Percentiles rank a stretch among this genome's conserved stretches.
These are phyloP conservation scores for Pyrrhia umbra DNA, from an alignment of 2,888 invertebrate species.

Conservation along the genomic window DNA sequence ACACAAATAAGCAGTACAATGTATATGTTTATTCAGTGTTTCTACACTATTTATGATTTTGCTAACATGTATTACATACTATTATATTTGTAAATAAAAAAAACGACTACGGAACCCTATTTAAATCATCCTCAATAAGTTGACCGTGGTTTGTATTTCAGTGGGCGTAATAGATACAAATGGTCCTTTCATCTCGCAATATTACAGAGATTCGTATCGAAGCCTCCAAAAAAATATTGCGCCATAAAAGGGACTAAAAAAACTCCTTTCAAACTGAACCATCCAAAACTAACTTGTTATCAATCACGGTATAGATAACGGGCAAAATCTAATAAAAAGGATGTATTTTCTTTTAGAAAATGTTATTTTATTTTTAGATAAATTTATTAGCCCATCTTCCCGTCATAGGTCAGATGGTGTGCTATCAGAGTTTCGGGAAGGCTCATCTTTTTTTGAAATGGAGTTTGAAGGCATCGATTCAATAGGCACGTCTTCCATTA, in stretches of 20 bases:
- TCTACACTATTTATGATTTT: no score
- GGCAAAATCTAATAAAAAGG: conserved; percentile 13
- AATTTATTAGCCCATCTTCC: background rate
- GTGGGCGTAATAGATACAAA: conserved; percentile 46
- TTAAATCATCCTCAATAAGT: background rate
- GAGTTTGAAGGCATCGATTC: background rate
- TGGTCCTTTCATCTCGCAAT: conserved; percentile 39
- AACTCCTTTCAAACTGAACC: conserved; percentile 25
- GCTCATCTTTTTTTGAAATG: background rate
- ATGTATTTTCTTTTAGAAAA: conserved; percentile 13
- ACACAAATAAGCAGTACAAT: no score
- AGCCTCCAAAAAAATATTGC: conserved; percentile 48
- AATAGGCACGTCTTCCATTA: background rate
- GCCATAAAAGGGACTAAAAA: conserved; percentile 20
- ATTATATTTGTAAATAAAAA: background rate
- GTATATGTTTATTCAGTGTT: no score
- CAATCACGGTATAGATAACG: conserved; percentile 48
- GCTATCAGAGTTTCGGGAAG: background rate
- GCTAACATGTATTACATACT: no score
- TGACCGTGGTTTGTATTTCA: conserved; percentile 27
- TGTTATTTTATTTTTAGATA: conserved; percentile 9
- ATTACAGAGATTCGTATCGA: conserved; percentile 38
- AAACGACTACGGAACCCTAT: background rate
- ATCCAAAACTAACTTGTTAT: conserved; percentile 42
- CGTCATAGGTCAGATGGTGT: background rate